A percentile compares a stretch with the other conserved stretches of the same genome.
Evolutionary conservation across 2,888 invertebrate species (phyloP).

Genomic region (Adelphocoris suturalis): DNA sequence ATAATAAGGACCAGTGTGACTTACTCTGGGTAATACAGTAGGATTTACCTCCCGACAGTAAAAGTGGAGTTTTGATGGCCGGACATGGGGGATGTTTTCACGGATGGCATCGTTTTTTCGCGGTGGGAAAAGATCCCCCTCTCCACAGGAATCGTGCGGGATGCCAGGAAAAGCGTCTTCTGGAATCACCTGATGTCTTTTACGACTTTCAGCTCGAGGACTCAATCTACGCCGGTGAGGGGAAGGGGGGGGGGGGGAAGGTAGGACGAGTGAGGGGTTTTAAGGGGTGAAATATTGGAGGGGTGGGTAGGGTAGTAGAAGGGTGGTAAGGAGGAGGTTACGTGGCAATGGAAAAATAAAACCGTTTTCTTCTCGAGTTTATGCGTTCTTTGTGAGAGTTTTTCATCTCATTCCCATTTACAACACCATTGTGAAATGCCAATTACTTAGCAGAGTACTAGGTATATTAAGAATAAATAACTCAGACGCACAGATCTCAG

Average conservation of each 20-base stretch:
- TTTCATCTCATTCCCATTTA: conserved; percentile 1
- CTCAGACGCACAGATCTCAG: no score
- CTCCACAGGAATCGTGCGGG: not conserved
- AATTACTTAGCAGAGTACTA: no score
- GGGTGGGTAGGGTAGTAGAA: no score
- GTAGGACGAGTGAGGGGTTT: no score
- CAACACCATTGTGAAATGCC: not conserved
- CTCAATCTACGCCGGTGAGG: conserved; percentile 41
- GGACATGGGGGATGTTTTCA: conserved; percentile 63
- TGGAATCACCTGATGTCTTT: conserved; percentile 69
- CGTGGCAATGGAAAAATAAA: conserved; percentile 68
- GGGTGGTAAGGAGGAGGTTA: not conserved
- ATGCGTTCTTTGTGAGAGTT: not conserved
- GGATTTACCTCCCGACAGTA: conserved; percentile 67
- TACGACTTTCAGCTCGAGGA: conserved; percentile 44
- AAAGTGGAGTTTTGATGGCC: conserved; percentile 67
- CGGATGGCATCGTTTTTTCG: conserved; percentile 62
- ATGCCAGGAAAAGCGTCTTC: not conserved
- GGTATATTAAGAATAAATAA: no score
- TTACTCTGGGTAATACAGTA: conserved; percentile 69
- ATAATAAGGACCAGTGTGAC: conserved; percentile 71
- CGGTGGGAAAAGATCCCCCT: conserved; percentile 27
- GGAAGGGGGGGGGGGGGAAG: no score
- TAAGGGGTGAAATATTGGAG: no score
- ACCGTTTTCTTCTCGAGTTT: not conserved